These are phyloP conservation scores for Marcusenius ussheri DNA, from an alignment of 2,113 vertebrate species.

Conservation along the genomic window DNA sequence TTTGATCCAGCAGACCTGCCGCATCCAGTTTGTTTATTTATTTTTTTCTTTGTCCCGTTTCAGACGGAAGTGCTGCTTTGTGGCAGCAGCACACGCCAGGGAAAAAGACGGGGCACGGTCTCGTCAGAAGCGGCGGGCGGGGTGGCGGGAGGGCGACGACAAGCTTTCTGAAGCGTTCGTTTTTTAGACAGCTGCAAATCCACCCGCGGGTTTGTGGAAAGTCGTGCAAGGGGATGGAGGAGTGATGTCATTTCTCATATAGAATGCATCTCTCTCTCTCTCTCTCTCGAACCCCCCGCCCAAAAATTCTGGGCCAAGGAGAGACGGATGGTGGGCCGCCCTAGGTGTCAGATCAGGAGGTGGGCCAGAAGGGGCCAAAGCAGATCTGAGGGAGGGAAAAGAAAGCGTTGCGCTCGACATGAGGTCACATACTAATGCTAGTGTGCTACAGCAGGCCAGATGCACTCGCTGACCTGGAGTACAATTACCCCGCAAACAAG, in stretches of 20 bases:
- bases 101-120: neutral
- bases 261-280: neutral
- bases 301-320: neutral
- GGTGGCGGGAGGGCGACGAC: neutral
- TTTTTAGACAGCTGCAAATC: neutral
- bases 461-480: conserved; percentile 6
- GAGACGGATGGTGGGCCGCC: neutral
- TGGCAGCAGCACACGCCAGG: neutral
- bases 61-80: neutral
- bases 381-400: neutral
- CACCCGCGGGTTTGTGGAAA: conserved; percentile 2
- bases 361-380: neutral
- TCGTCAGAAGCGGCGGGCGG: neutral
- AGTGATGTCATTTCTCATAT: conserved; percentile 17
- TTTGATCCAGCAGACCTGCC: neutral
- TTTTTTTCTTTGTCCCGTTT: neutral
- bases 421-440: conserved; percentile 23
- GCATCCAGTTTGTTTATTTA: neutral
- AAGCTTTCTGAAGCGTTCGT: neutral
- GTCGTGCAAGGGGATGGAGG: neutral
- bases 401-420: conserved; percentile 15
- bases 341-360: conserved; percentile 19
- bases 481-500: conserved; percentile 25
- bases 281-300: neutral
- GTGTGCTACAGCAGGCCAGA: neutral